Evolutionary conservation across 2,797 vertebrate species (phyloP), one percentile per base, ranked within the genome.

Genomic region (Galagoides demidoff): DNA sequence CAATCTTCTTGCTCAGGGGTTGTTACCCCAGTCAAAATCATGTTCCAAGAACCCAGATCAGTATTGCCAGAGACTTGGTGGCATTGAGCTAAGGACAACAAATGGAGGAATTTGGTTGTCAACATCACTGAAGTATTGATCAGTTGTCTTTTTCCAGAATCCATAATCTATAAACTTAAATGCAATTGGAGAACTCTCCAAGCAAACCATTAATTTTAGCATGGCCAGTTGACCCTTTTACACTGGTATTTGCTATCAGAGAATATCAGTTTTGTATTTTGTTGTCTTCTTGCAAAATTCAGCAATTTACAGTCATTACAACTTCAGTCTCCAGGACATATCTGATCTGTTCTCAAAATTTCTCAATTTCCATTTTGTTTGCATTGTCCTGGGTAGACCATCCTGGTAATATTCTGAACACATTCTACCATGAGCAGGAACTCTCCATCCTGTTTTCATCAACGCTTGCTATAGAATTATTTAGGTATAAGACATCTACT

Each of bases 71-170:
- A 82, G 37, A 52, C n/a, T 82, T 77, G 34, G 22, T 34, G 31
- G 43, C 16, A 43, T 1, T 39, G 39, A 22, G 7, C 1, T 77
- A 45, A 78, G 5, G 43, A 66, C 0, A 0, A 31, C 13, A 8
- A 55, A 52, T 63, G 29, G 59, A 83, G 43, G 77, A 91, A 81
- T 55, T 7, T 45, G 29, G 19, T 17, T 19, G 37, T 52, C 19
- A 31, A 1, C 19, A 43, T 25, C 43, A 70, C 0, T 85, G 19
- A 17, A 89, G 37, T 52, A 12, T 7, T 86, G 19, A 9, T 52
- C 71, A 78, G 63, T 74, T 63, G 9, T 90, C 43, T 92, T 95
- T 73, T 82, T 76, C n/a, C 16, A 9, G 27, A 76, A 82, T 81
- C 7, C 3, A 79, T 9, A 37, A 25, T 45, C 34, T 76, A 17